These are phyloP conservation scores for Drosophila ananassae DNA, from an alignment of 1,140 invertebrate genomes.

Conservation along the genomic window DNA sequence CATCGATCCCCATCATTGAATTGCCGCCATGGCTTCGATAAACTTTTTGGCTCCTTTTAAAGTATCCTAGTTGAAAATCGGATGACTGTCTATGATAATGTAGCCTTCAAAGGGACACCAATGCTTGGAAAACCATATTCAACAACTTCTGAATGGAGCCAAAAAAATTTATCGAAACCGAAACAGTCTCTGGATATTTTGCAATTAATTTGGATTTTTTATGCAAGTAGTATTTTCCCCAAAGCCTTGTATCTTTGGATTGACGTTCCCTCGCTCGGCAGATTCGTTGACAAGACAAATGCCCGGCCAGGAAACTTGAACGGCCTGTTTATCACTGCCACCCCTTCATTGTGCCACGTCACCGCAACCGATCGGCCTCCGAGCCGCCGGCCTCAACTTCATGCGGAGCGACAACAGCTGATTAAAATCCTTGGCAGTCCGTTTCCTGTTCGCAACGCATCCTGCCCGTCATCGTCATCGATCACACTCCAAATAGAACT, in stretches of 20 bases:
- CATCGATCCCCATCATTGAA: too few relatives aligned
- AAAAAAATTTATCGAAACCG: not conserved
- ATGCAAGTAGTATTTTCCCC: not conserved
- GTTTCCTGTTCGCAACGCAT: constrained; percentile 28
- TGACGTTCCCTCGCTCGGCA: not conserved
- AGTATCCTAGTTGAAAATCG: too few relatives aligned
- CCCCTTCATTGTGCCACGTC: not conserved
- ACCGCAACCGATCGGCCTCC: constrained; percentile 28
- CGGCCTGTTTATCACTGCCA: not conserved
- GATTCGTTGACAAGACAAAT: constrained; percentile 1
- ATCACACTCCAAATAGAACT: constrained; percentile 72
- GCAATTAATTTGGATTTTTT: not conserved
- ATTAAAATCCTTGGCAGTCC: constrained; percentile 56
- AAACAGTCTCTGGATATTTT: not conserved
- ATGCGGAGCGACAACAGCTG: constrained; percentile 47
- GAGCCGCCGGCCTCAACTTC: constrained; percentile 5
- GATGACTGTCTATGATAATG: too few relatives aligned
- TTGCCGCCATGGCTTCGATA: too few relatives aligned
- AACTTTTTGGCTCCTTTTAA: too few relatives aligned
- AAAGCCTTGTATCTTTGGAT: not conserved
- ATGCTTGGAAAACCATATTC: too few relatives aligned
- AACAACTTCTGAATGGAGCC: too few relatives aligned
- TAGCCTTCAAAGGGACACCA: too few relatives aligned
- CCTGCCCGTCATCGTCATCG: constrained; percentile 60
- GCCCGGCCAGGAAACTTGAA: not conserved